A percentile compares a stretch with the other conserved stretches of the same genome.
Evolutionary conservation across 2,888 invertebrate genomes (phyloP).

Genomic region (Subacronicta megacephala): DNA sequence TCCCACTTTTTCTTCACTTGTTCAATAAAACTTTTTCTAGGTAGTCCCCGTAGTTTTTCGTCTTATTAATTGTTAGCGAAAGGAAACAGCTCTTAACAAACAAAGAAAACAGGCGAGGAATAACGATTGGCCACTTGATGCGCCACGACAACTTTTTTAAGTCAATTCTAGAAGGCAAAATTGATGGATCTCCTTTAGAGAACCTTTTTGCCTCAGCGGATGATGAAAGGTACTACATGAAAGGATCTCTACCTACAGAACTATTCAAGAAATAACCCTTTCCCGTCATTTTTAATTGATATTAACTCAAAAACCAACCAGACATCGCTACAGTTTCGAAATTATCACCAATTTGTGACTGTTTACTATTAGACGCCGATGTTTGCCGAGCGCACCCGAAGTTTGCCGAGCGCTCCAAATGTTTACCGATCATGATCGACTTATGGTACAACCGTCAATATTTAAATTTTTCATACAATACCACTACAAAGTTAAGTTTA

Average conservation of each 20-base stretch:
- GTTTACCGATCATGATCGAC: conserved; percentile 66
- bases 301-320: conserved; percentile 47
- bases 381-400: conserved; percentile 48
- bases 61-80: too few relatives aligned
- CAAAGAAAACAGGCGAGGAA: too few relatives aligned
- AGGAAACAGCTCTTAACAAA: too few relatives aligned
- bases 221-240: too few relatives aligned
- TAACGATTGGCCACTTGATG: too few relatives aligned
- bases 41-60: too few relatives aligned
- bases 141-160: too few relatives aligned
- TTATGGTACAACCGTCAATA: conserved; percentile 53
- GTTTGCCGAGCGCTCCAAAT: conserved; percentile 53
- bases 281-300: conserved; percentile 27
- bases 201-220: too few relatives aligned
- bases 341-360: conserved; percentile 62
- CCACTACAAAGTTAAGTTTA: conserved; percentile 34
- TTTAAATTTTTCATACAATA: conserved; percentile 56
- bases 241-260: not conserved
- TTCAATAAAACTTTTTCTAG: too few relatives aligned
- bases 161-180: too few relatives aligned
- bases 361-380: conserved; percentile 54
- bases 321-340: conserved; percentile 59
- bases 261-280: not conserved
- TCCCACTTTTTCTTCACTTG: too few relatives aligned
- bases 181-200: too few relatives aligned